Evolutionary conservation across 2,888 invertebrate species (phyloP), one percentile per base, ranked within the genome.

Genomic region (Cataglyphis livida): DNA sequence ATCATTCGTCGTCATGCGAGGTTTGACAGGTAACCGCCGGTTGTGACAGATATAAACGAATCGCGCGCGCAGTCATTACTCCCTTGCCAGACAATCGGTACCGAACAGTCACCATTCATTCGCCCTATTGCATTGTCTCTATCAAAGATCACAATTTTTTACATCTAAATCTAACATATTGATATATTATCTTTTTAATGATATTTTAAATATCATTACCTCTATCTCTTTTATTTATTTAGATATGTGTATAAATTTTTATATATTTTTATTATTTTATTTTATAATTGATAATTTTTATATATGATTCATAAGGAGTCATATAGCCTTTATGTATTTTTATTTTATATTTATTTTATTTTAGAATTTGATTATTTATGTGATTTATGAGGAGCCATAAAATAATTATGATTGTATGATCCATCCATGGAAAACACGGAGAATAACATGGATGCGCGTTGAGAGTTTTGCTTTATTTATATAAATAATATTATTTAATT

Each of bases 31-130:
- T 12, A 28, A 57, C 59, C 44, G 44, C 12, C 59, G 73, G 57
- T 78, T 70, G 57, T 78, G 70, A 59, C 59, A 71, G 44, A 44
- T 71, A 79, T 61, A 59, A 59, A 79, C 59, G 71, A 70, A 59
- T 78, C 44, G 12, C 44, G 44, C 44, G 44, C 57, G 57, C 57
- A 71, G 44, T 79, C 59, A 79, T 79, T 79, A 70, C 59, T n/a
- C n/a, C 32, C 59, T 71, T 12, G 25, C 25, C 78, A 71, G 78
- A 59, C n/a, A 75, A 25, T 54, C 54, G 78, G 44, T 78, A 76
- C 41, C 15, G 41, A 70, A n/a, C 41, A 51, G n/a, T 51, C n/a
- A n/a, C 51, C 0, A 38, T 18, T n/a, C 10, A n/a, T 70, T 18
- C 3, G 9, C 28, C 73, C 3, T 51, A 78, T 70, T 70, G 41